Evolutionary conservation across 1,140 invertebrate species (phyloP), one percentile per base, ranked within the genome.

Genomic region (Helicoverpa zea): DNA sequence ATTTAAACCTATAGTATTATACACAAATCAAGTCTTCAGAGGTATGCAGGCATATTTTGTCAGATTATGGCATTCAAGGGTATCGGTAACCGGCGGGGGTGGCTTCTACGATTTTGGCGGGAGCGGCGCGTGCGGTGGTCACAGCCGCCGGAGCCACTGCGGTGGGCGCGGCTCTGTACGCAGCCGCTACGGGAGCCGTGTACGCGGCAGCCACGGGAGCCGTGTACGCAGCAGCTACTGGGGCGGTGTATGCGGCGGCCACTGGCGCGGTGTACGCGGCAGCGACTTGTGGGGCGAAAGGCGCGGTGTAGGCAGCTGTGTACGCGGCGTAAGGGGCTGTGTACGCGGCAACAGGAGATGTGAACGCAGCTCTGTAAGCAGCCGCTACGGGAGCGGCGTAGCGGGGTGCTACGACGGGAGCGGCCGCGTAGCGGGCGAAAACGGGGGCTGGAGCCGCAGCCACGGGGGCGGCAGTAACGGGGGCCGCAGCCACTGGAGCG

Each of bases 341-440:
- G 64, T 66, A 59, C 12, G 29, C 52, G 54, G 72, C 73, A 10
- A 59, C n/a, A 13, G 56, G 30, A 63, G 74, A 18, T 16, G 74
- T 18, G 43, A 51, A 61, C 1, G 56, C 43, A 5, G 73, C 58
- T 23, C 23, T 47, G 52, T 43, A 47, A n/a, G 88, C 86, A 2
- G 86, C 81, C 35, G 79, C 82, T 0, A 82, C 81, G n/a, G 82
- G 79, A 18, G 86, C 83, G 52, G 82, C 85, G 18, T 82, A 68
- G 68, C 74, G 75, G 16, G 66, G 80, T 5, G 87, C 81, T 30
- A 70, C 81, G 0, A 81, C 81, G 18, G 81, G 77, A 30, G 86
- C 81, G 47, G 86, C 81, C 10, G 82, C 85, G 16, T 82, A 64
- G 56, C 72, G 35, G 9, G 35, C 35, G 5, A 9, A 43, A 1